Evolutionary conservation across 2,888 invertebrate species (phyloP), one percentile per base, ranked within the genome.

Genomic region (Ophioninae sp.): DNA sequence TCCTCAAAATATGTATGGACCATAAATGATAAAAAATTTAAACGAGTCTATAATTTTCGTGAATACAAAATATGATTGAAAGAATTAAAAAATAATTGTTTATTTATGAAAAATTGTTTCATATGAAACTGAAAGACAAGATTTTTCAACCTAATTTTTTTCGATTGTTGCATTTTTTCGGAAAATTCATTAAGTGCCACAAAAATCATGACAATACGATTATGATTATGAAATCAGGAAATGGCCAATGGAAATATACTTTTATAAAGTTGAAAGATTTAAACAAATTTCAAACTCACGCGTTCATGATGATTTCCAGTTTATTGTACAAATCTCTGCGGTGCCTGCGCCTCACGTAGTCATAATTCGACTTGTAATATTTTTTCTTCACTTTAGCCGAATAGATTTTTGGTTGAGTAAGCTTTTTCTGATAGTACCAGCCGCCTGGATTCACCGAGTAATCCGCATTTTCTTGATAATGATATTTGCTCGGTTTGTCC

Each of bases 321-420:
- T 95, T 96, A 75, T 94, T 94, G 90, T 96, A 96, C 30, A 97
- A 93, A 77, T 96, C 95, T 20, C 96, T 91, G 0, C 96, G 94
- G 84, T 94, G 95, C 72, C 96, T 93, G 17, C 96, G 93, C 88
- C 95, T 94, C 39, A 94, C 91, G 6, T 92, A 93, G 82, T 92
- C 86, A 67, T 91, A 89, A 79, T 91, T 85, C 2, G 90, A 87
- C 84, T 91, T 92, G 83, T 87, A 86, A 76, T 87, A 89, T 72
- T 91, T 91, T 77, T 89, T 90, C 23, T 85, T 88, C 1, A 79
- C 82, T 0, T 87, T 41, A 0, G 67, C 1, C 10, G 71, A 8
- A 51, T 75, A 67, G 20, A 56, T 67, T 37, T 68, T 59, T 6
- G 76, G 58, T 5, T 67, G 78, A 63, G 80, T 78, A 56, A 88